phyloP scores from a whole-genome alignment of 1,140 invertebrate genomes.

The Sweltsa coloradensis region DNA sequence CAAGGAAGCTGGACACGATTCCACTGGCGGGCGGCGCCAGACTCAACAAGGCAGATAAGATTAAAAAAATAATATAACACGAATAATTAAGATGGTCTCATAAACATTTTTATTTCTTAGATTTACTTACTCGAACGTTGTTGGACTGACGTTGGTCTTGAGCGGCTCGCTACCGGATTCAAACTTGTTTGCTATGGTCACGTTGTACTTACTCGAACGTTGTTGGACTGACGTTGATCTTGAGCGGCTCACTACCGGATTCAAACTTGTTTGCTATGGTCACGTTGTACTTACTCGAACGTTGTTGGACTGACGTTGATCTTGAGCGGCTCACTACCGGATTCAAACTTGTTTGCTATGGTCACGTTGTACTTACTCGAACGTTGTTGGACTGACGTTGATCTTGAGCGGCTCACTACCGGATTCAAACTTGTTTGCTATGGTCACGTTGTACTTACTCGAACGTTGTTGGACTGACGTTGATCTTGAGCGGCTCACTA shows the following conservation, averaged over 20 bases:
- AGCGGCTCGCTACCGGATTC: constrained; percentile 84
- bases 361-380: constrained; percentile 84
- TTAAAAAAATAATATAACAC: too few species aligned
- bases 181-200: constrained; percentile 88
- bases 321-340: constrained; percentile 74
- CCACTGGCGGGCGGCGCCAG: too few species aligned
- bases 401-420: constrained; percentile 79
- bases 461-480: constrained; percentile 85
- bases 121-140: constrained; percentile 78
- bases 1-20: too few species aligned
- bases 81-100: too few species aligned
- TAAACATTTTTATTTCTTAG: too few species aligned
- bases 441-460: constrained; percentile 81
- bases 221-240: constrained; percentile 85
- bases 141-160: constrained; percentile 83
- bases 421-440: constrained; percentile 92
- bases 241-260: constrained; percentile 78
- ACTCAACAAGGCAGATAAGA: too few species aligned
- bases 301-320: constrained; percentile 90
- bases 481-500: constrained; percentile 79
- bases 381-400: constrained; percentile 86
- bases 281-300: constrained; percentile 78
- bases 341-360: constrained; percentile 90
- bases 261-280: constrained; percentile 92
- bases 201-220: constrained; percentile 82